A percentile compares a stretch with the other conserved stretches of the same genome.
These are phyloP conservation scores for Callyntrura sp. DNA, from an alignment of 2,888 invertebrate genomes.

Conservation along the genomic window DNA sequence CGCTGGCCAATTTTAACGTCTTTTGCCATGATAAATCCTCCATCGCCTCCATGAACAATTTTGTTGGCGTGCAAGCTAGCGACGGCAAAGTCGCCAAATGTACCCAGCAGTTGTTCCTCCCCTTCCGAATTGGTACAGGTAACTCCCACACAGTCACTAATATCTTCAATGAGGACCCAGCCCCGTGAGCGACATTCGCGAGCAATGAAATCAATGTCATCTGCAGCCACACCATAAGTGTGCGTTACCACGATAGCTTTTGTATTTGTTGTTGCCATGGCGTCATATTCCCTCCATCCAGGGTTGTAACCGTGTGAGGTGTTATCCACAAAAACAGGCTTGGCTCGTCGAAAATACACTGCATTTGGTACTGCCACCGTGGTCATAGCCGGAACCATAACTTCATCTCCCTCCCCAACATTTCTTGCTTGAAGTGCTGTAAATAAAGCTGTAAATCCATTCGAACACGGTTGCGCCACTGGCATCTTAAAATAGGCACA, in stretches of 20 bases:
- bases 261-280: slow-evolving; percentile 56
- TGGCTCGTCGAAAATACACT: slow-evolving; percentile 72
- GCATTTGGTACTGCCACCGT: slow-evolving; percentile 79
- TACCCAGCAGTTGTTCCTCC: slow-evolving; percentile 65
- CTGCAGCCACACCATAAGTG: slow-evolving; percentile 77
- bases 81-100: slow-evolving; percentile 78
- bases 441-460: slow-evolving; percentile 77
- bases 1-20: slow-evolving; percentile 52
- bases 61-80: slow-evolving; percentile 80
- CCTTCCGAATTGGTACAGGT: not conserved
- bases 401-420: slow-evolving; percentile 75
- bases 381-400: slow-evolving; percentile 76
- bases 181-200: slow-evolving; percentile 66
- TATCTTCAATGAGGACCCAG: slow-evolving; percentile 80
- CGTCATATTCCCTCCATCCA: slow-evolving; percentile 62
- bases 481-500: slow-evolving; percentile 62
- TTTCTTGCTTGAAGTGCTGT: slow-evolving; percentile 73
- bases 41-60: slow-evolving; percentile 80
- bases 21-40: slow-evolving; percentile 77
- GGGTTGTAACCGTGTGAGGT: slow-evolving; percentile 72
- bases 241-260: slow-evolving; percentile 78
- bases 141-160: slow-evolving; percentile 79
- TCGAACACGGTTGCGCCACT: slow-evolving; percentile 78
- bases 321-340: slow-evolving; percentile 76
- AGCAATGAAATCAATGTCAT: slow-evolving; percentile 64